phyloP scores from a whole-genome alignment of 2,888 invertebrate genomes.

The Orchesellides sinensis region DNA sequence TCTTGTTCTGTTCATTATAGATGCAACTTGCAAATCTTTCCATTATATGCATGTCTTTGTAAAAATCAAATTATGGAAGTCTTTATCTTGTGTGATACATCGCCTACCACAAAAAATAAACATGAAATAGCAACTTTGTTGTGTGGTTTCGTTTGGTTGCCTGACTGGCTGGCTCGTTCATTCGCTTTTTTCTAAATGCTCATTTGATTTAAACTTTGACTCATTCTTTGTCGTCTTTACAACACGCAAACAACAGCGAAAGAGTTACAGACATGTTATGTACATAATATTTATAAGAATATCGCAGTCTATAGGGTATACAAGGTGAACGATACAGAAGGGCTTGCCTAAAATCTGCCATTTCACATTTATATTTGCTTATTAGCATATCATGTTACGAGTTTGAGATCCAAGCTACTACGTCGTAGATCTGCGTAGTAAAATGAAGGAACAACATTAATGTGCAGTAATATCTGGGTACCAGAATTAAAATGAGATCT shows the following conservation, averaged over 20 bases:
- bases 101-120: neutral
- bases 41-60: neutral
- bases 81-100: neutral
- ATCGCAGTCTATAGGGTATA: too few relatives aligned
- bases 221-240: slow-evolving; percentile 26
- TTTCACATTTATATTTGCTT: slow-evolving; percentile 27
- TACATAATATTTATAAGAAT: neutral
- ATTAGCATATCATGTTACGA: slow-evolving; percentile 47
- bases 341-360: slow-evolving; percentile 44
- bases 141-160: slow-evolving; percentile 44
- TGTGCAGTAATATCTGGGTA: neutral
- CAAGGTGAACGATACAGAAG: neutral
- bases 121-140: slow-evolving; percentile 3
- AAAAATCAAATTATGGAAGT: neutral
- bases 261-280: neutral
- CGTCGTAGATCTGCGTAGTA: neutral
- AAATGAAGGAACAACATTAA: neutral
- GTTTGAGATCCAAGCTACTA: neutral
- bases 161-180: slow-evolving; percentile 52
- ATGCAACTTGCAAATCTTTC: neutral
- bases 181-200: slow-evolving; percentile 8
- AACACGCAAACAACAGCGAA: neutral
- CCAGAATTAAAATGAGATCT: slow-evolving; percentile 17
- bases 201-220: slow-evolving; percentile 20
- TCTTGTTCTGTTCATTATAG: neutral